Evolutionary conservation across 2,888 invertebrate species (phyloP), one percentile per base, ranked within the genome.

Genomic region (Dryobotodes eremita): DNA sequence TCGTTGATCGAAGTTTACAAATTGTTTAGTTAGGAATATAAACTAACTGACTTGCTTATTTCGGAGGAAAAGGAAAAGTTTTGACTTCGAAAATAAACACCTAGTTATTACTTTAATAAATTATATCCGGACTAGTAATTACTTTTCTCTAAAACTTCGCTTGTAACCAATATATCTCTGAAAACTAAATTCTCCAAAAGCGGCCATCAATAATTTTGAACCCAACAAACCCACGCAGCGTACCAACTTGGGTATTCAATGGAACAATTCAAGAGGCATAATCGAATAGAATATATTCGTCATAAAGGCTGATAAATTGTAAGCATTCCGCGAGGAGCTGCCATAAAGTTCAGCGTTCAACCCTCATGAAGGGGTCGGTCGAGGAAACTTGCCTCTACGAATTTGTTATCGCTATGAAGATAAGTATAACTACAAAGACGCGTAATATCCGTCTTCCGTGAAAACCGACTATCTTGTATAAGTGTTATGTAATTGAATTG

Each of bases 211-310:
- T 72, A 66, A 77, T 64, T 59, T 83, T 31, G 48, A 74, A 26
- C 50, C 50, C 55, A 66, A 83, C 75, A 80, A 77, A 80, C 83
- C 77, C 55, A 50, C 55, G 70, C 76, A 70, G 66, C 59, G 36
- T 70, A 77, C 57, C 46, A 64, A 75, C 83, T 82, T 69, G 82
- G 86, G 75, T 80, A 87, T 88, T 88, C 88, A 88, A 78, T 82
- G 72, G 84, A 88, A 88, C 88, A 88, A 88, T 88, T 86, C 84
- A 85, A 80, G 81, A 80, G 81, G 85, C 77, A 89, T 89, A 89
- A 88, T 89, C 88, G 88, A 89, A 89, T 89, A 85, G 88, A 89
- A 89, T 89, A 90, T 90, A 90, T 89, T 85, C 88, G 89, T 89
- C 88, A 88, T 89, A 90, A 89, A 88, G 83, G 79, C 89, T 88